These are phyloP conservation scores for Dorcus hopei DNA, from an alignment of 2,888 invertebrate genomes.

Conservation along the genomic window DNA sequence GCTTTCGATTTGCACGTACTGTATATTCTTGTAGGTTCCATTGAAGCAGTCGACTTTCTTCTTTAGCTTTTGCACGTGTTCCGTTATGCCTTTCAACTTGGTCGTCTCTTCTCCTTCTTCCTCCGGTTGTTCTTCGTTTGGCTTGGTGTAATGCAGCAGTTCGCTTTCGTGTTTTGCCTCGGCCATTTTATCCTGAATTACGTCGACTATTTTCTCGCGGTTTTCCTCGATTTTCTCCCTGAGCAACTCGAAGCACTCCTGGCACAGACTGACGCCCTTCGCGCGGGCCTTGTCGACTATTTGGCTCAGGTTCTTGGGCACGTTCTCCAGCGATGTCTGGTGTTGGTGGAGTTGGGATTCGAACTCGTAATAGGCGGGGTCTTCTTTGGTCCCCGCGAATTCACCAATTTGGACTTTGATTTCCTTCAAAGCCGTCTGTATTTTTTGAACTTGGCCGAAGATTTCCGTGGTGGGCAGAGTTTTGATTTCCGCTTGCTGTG, in stretches of 20 bases:
- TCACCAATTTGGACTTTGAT: conserved; percentile 18
- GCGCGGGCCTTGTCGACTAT: neutral
- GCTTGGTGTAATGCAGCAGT: neutral
- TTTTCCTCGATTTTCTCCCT: conserved; percentile 15
- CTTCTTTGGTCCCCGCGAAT: conserved; percentile 15
- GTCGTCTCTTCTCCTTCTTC: conserved; percentile 13
- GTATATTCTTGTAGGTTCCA: conserved; percentile 21
- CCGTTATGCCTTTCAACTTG: conserved; percentile 18
- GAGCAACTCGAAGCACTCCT: conserved; percentile 6
- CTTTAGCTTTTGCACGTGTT: conserved; percentile 25
- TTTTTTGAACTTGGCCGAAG: neutral
- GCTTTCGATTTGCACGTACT: conserved; percentile 22
- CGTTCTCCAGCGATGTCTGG: conserved; percentile 12
- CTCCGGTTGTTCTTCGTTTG: neutral
- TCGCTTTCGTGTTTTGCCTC: conserved; percentile 2
- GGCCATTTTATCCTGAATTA: conserved; percentile 14
- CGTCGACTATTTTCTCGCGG: conserved; percentile 16
- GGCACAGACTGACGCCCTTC: neutral
- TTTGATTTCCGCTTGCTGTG: neutral
- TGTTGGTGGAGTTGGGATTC: conserved; percentile 13
- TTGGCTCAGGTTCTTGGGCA: neutral
- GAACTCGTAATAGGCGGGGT: conserved; percentile 14
- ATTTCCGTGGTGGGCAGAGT: neutral
- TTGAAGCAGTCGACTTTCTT: conserved; percentile 25
- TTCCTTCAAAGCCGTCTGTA: conserved; percentile 11